A percentile compares a stretch with the other conserved stretches of the same genome.
phyloP scores from a whole-genome alignment of 1,140 invertebrate species.

The Magallana ariakensis region DNA sequence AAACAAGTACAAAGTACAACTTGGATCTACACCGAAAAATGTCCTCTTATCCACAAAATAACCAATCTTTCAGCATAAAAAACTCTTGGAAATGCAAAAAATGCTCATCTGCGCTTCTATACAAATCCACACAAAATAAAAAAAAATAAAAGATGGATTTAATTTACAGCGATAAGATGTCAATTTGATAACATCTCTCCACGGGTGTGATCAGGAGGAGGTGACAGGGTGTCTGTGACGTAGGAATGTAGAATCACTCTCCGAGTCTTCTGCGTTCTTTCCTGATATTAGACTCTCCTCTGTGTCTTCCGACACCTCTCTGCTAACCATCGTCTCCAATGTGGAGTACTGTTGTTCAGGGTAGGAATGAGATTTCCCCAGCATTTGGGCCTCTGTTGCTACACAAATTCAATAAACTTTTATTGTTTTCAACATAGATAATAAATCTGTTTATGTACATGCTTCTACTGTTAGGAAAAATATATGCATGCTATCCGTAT shows the following conservation, averaged over 20 bases:
- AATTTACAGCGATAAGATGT: too few relatives aligned
- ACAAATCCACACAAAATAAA: too few relatives aligned
- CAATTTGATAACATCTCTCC: too few relatives aligned
- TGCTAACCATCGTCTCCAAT: constrained; percentile 8
- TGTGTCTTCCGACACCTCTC: neutral
- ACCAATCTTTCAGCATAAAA: too few relatives aligned
- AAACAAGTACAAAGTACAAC: too few relatives aligned
- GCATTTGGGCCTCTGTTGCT: neutral
- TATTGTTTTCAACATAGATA: neutral
- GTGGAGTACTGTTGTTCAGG: neutral
- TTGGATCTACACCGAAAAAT: too few relatives aligned
- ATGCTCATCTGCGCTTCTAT: too few relatives aligned
- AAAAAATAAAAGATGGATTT: too few relatives aligned
- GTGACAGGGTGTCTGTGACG: constrained; percentile 30
- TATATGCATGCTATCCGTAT: neutral
- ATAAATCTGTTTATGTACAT: neutral
- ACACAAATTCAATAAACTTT: neutral
- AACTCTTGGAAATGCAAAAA: too few relatives aligned
- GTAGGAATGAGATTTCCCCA: neutral
- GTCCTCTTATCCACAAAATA: too few relatives aligned
- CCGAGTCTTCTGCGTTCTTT: neutral
- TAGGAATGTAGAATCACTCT: neutral
- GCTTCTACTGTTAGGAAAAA: neutral
- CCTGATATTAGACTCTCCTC: constrained; percentile 13
- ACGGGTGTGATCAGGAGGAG: neutral